A percentile compares a stretch with the other conserved stretches of the same genome.
Evolutionary conservation across 2,113 vertebrate genomes (phyloP).

Genomic region (Prunella himalayana): DNA sequence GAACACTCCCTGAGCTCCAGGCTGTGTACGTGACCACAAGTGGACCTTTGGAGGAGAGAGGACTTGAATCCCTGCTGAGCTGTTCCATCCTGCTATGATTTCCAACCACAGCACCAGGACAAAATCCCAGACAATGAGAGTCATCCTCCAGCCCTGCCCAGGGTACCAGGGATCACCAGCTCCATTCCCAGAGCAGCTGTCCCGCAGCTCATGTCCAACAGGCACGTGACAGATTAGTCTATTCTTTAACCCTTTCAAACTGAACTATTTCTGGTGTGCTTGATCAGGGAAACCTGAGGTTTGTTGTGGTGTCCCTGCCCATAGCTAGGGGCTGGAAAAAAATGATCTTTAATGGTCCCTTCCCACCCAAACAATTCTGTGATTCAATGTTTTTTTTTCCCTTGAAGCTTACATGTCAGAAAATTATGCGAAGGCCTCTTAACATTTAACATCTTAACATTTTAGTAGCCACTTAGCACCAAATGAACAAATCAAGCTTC

Average conservation of each 20-base stretch:
- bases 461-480: neutral
- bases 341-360: neutral
- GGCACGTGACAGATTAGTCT: neutral
- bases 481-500: neutral
- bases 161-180: neutral
- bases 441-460: neutral
- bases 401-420: neutral
- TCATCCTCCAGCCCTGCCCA: neutral
- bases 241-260: neutral
- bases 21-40: neutral
- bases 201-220: neutral
- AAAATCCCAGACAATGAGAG: slow-evolving; percentile 7
- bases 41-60: neutral
- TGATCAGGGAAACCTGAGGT: neutral
- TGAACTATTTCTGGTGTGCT: neutral
- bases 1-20: neutral
- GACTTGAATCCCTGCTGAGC: slow-evolving; percentile 2
- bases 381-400: neutral
- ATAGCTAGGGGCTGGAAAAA: neutral
- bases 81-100: neutral
- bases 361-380: neutral
- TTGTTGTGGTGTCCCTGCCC: neutral
- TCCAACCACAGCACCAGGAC: neutral
- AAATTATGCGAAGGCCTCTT: neutral
- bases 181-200: neutral